Conservation (phyloP, 2,888 invertebrate genomes). For the Drosophila yooni region DNA sequence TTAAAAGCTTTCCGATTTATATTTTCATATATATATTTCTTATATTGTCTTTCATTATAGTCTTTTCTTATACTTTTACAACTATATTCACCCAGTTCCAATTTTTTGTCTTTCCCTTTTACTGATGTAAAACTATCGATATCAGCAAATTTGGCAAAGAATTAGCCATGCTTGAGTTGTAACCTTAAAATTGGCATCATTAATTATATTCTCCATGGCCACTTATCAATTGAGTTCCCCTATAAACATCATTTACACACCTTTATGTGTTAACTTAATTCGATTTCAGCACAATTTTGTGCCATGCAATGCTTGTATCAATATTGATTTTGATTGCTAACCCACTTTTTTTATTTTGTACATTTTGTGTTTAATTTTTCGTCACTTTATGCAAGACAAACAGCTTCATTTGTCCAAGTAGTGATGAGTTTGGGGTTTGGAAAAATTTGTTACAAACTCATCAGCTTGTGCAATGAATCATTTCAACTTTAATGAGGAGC, state of each 20-base stretch:
- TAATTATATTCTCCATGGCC: constrained; percentile 10
- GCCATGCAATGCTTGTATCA: constrained; percentile 24
- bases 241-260: background rate
- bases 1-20: background rate
- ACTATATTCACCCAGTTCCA: background rate
- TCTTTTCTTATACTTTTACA: background rate
- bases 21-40: background rate
- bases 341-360: constrained; percentile 5
- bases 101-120: background rate
- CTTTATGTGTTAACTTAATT: constrained; percentile 3
- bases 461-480: constrained; percentile 17
- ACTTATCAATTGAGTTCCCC: background rate
- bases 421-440: constrained; percentile 8
- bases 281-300: constrained; percentile 5
- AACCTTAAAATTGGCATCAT: constrained; percentile 5
- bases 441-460: background rate
- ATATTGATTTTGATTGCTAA: constrained; percentile 28
- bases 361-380: constrained; percentile 6
- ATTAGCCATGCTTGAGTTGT: background rate
- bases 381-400: constrained; percentile 26
- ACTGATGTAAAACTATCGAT: background rate
- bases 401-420: constrained; percentile 27
- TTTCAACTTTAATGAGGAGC: constrained; percentile 13
- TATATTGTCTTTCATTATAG: background rate
- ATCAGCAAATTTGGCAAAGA: background rate